Base-by-base conservation (phyloP, 2,888 invertebrate genomes). In the Eupelmus urozonus region DNA sequence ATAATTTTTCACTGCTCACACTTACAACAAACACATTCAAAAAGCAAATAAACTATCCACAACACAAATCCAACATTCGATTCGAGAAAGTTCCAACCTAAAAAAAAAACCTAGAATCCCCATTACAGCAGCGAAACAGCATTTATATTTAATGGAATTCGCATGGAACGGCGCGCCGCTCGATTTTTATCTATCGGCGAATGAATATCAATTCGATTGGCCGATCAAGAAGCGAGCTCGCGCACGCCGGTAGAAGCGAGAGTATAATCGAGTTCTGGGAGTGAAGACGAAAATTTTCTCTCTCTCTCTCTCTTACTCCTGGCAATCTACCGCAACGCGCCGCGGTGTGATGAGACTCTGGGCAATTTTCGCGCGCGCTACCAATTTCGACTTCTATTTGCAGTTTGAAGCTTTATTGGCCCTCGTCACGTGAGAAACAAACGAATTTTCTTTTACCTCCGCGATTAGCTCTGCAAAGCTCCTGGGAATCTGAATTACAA, bases 391-490 rank as follows among this genome's bases (percentile, higher is more conserved):
- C 83, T 82, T 85, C 87, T 85, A 87, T 88, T 87, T 87, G 86
- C 87, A 85, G 71, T 83, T 84, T 84, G 69, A 81, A 79, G 84
- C 86, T 87, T 88, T 86, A 89, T 84, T 86, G 87, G 77, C 62
- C 79, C 83, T 80, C 84, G 85, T 86, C 89, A 88, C 88, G 88
- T 80, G 74, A 80, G 80, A 77, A 80, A 55, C 70, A 63, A 69
- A 67, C 73, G 73, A 67, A 79, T 65, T 67, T 76, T 67, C 70
- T 29, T 55, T 57, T 51, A 34, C 42, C 45, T 60, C 29, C 29
- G 53, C 69, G 51, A 76, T 70, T 63, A 60, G 71, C 25, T 25
- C 59, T 55, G 70, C 66, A 18, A 57, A 69, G 20, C 57, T 57
- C 42, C 63, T 49, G 4, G 18, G 23, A 25, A 79, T 79, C 53